Evolutionary conservation across 1,140 invertebrate genomes (phyloP).

Genomic region (Lasaia peninsularis): DNA sequence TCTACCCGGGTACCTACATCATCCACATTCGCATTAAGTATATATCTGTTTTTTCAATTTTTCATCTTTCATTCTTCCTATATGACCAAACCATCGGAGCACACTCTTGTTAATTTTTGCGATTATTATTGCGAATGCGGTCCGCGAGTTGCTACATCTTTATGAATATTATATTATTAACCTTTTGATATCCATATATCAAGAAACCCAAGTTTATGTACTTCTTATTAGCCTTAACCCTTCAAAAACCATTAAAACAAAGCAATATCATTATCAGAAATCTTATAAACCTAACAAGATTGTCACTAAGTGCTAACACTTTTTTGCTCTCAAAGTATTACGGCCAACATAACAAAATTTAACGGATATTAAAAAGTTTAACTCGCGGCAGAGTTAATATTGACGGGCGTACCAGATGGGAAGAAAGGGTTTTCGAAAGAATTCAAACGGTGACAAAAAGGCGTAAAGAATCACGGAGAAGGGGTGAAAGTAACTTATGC

Average conservation of each 20-base stretch:
- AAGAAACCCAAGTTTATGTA: too few species aligned
- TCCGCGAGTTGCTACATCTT: too few species aligned
- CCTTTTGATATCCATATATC: too few species aligned
- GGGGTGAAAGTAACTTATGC: constrained; percentile 74
- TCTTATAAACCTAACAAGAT: constrained; percentile 27
- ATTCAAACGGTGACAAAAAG: constrained; percentile 76
- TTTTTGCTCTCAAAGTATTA: constrained; percentile 56
- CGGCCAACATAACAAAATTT: constrained; percentile 69
- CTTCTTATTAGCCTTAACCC: background rate
- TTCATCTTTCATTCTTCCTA: too few species aligned
- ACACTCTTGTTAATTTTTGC: too few species aligned
- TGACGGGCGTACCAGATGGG: constrained; percentile 76
- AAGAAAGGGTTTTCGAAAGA: constrained; percentile 72
- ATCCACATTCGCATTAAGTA: too few species aligned
- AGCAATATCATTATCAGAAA: constrained; percentile 12
- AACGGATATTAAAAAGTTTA: constrained; percentile 78
- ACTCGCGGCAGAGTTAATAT: constrained; percentile 75
- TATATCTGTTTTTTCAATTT: too few species aligned
- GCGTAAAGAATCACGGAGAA: constrained; percentile 71
- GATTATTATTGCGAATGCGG: too few species aligned
- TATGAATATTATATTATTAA: too few species aligned
- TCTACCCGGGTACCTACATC: too few species aligned
- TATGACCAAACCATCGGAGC: too few species aligned
- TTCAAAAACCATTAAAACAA: background rate
- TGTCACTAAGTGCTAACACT: constrained; percentile 35